A percentile compares a stretch with the other conserved stretches of the same genome.
Evolutionary conservation across 2,113 vertebrate species (phyloP).

Genomic region (Gallinago media): DNA sequence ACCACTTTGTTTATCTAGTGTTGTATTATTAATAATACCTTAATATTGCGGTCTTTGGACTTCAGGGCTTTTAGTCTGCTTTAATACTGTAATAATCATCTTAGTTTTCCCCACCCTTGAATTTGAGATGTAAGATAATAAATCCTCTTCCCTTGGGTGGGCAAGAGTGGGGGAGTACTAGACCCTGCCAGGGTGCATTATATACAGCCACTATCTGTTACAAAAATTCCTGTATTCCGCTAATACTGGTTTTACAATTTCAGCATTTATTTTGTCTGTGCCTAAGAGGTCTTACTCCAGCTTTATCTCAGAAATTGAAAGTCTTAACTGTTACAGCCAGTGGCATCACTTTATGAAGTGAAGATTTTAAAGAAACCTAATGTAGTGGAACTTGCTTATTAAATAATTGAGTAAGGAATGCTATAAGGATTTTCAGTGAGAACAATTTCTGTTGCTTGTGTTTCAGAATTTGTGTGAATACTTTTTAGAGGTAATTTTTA

Average conservation of each 20-base stretch:
- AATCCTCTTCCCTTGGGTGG: neutral
- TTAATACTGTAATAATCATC: neutral
- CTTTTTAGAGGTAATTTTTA: neutral
- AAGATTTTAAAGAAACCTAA: neutral
- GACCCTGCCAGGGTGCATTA: neutral
- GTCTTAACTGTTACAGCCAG: neutral
- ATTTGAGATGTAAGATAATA: neutral
- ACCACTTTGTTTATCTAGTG: accelerated
- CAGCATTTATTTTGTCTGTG: neutral
- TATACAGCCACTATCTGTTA: neutral
- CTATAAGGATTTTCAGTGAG: neutral
- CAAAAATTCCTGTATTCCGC: neutral
- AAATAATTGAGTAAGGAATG: neutral
- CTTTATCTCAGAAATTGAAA: neutral
- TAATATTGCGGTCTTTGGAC: neutral
- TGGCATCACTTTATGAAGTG: neutral
- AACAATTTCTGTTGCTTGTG: neutral
- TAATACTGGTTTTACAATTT: neutral
- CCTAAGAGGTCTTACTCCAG: neutral
- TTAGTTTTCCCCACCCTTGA: neutral
- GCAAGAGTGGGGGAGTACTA: neutral
- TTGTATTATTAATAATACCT: neutral
- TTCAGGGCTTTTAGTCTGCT: neutral
- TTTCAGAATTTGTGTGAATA: neutral
- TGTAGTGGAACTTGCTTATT: neutral